These are phyloP conservation scores for Onthophagus sagittarius DNA, from an alignment of 2,888 invertebrate species.

Conservation along the genomic window DNA sequence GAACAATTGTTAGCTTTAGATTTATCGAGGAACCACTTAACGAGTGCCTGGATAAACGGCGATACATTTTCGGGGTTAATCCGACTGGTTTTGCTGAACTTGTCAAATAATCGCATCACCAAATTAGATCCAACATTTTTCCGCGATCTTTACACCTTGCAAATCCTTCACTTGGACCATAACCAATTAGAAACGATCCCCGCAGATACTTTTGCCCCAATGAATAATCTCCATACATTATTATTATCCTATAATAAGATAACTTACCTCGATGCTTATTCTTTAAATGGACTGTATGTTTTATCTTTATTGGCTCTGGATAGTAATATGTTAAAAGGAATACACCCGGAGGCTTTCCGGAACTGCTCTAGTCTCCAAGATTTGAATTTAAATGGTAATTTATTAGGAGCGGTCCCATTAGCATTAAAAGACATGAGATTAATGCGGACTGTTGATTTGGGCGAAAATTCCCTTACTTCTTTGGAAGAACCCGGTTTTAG, in stretches of 20 bases:
- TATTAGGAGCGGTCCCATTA: constrained; percentile 72
- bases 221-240: constrained; percentile 88
- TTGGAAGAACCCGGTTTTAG: constrained; percentile 79
- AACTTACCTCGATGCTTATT: constrained; percentile 78
- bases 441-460: constrained; percentile 83
- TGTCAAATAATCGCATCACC: constrained; percentile 79
- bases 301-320: constrained; percentile 80
- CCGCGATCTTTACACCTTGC: constrained; percentile 78
- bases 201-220: constrained; percentile 83
- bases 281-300: constrained; percentile 84
- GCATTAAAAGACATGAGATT: constrained; percentile 82
- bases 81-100: constrained; percentile 79
- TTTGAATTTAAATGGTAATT: constrained; percentile 84
- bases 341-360: constrained; percentile 83
- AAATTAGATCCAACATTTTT: constrained; percentile 81
- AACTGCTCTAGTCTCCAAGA: constrained; percentile 90
- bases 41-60: constrained; percentile 81
- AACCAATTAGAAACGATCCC: constrained; percentile 80
- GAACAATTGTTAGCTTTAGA: constrained; percentile 78
- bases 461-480: constrained; percentile 81
- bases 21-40: constrained; percentile 80
- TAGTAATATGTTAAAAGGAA: constrained; percentile 77
- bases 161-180: constrained; percentile 80
- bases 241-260: constrained; percentile 83
- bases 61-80: constrained; percentile 85